Evolutionary conservation across 2,113 vertebrate species (phyloP).

Genomic region (Grammomys surdaster): DNA sequence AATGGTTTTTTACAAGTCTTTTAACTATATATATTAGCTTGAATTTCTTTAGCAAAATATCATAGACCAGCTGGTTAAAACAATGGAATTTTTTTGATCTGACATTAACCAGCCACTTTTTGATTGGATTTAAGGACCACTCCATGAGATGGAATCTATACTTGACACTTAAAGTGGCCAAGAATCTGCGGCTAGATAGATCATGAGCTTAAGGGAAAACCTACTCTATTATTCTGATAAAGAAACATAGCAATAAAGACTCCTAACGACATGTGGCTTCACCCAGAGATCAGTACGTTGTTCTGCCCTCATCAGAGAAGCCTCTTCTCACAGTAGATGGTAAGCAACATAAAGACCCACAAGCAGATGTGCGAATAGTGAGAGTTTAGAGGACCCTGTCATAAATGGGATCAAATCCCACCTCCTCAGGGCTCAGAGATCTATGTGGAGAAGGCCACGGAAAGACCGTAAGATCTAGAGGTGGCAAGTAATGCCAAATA

Average conservation of each 20-base stretch:
- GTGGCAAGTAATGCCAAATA: background rate
- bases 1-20: conserved; percentile 15
- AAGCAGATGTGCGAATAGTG: background rate
- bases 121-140: background rate
- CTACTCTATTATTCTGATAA: background rate
- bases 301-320: background rate
- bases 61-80: background rate
- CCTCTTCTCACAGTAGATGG: background rate
- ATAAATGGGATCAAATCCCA: background rate
- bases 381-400: background rate
- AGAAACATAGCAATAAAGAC: background rate
- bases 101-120: background rate
- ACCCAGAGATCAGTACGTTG: background rate
- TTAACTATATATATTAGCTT: background rate
- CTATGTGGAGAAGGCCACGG: background rate
- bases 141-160: background rate
- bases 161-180: background rate
- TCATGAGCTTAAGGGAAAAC: background rate
- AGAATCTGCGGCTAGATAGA: background rate
- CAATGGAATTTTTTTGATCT: too few relatives aligned
- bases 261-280: background rate
- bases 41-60: background rate
- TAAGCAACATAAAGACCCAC: background rate
- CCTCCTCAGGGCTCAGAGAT: background rate
- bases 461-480: background rate